Conservation (phyloP, 2,113 vertebrate species). For the Anser brachyrhynchus region DNA sequence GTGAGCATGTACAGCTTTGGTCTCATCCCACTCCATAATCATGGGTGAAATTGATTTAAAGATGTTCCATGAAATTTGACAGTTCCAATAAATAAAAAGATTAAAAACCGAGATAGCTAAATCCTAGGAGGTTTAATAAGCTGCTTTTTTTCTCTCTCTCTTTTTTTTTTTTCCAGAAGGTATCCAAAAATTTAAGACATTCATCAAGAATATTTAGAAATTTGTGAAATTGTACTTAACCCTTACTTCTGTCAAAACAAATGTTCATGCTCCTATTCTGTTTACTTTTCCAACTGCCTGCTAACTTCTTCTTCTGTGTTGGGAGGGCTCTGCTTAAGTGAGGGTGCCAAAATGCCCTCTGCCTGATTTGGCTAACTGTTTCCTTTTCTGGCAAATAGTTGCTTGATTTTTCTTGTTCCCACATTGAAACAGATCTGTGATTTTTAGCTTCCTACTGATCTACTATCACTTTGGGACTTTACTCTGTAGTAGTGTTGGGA, state of each 20-base stretch:
- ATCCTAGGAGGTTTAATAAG: neutral
- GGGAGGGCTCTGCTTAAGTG: neutral
- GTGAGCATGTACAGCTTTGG: slow-evolving; percentile 4
- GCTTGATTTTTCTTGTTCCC: neutral
- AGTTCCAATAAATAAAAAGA: slow-evolving; percentile 52
- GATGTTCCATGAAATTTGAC: neutral
- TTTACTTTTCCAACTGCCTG: neutral
- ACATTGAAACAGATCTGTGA: neutral
- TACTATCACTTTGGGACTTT: neutral
- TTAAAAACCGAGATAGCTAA: slow-evolving; percentile 18
- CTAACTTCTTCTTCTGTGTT: neutral
- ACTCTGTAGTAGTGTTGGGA: neutral
- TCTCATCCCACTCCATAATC: neutral
- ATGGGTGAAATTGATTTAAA: slow-evolving; percentile 52
- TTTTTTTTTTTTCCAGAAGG: neutral
- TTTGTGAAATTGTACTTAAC: neutral
- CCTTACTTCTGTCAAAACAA: neutral
- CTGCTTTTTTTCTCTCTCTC: neutral
- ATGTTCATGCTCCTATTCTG: neutral
- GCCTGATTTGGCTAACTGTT: neutral
- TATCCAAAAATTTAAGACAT: neutral
- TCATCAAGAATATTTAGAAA: neutral
- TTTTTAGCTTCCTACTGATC: neutral
- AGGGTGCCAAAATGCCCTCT: neutral
- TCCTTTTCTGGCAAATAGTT: neutral